Conservation (phyloP, 2,888 invertebrate genomes). For the Diogma glabrata region DNA sequence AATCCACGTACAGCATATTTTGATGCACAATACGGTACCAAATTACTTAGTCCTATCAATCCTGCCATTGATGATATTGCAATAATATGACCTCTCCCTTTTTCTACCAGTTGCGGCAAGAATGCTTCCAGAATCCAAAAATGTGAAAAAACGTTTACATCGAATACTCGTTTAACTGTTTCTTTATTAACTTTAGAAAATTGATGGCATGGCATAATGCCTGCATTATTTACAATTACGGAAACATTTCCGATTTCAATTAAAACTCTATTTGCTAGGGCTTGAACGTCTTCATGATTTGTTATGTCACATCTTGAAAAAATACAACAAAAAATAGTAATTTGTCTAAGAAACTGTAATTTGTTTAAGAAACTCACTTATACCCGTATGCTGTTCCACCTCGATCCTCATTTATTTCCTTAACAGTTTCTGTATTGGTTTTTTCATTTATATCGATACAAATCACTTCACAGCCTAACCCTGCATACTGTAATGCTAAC, state of each 20-base stretch:
- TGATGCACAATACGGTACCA: constrained; percentile 70
- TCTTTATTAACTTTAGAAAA: constrained; percentile 51
- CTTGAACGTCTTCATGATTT: constrained; percentile 51
- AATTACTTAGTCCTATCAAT: constrained; percentile 54
- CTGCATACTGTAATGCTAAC: constrained; percentile 58
- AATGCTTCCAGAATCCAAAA: constrained; percentile 67
- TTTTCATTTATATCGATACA: constrained; percentile 66
- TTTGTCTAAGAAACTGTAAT: background rate
- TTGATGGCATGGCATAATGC: constrained; percentile 70
- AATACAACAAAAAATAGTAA: too few species aligned
- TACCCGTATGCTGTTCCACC: constrained; percentile 35
- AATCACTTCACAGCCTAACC: constrained; percentile 57
- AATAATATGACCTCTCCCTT: constrained; percentile 65
- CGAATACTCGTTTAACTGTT: constrained; percentile 58
- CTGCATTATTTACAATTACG: constrained; percentile 76
- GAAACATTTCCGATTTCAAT: constrained; percentile 64
- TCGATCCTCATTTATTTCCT: constrained; percentile 38
- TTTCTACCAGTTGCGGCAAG: constrained; percentile 61
- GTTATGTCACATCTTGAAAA: constrained; percentile 63
- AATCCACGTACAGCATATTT: constrained; percentile 76
- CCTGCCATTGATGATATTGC: constrained; percentile 69
- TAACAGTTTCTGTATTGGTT: constrained; percentile 54
- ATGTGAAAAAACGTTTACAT: constrained; percentile 67
- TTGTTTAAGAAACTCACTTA: too few species aligned
- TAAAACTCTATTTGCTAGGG: constrained; percentile 48